These are phyloP conservation scores for Pangasianodon hypophthalmus DNA, from an alignment of 2,113 vertebrate species.

Conservation along the genomic window DNA sequence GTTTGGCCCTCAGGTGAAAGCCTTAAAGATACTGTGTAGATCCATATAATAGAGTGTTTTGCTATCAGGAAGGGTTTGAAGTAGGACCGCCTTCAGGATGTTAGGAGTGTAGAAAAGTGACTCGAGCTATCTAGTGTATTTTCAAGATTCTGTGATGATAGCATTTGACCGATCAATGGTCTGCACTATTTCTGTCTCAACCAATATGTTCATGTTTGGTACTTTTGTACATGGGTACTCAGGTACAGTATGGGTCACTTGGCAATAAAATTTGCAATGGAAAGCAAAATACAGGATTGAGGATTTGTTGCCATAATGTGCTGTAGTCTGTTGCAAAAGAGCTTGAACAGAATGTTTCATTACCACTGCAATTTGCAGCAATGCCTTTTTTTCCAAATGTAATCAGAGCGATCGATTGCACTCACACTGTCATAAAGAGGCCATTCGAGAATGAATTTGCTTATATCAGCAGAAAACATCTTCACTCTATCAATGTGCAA, in stretches of 20 bases:
- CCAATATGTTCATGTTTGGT: not conserved
- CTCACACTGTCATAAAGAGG: not conserved
- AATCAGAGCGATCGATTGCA: not conserved
- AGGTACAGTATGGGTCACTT: not conserved
- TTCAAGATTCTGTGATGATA: not conserved
- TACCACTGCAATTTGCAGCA: not conserved
- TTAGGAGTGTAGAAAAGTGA: not conserved
- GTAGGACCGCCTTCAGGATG: not conserved
- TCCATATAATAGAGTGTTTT: not conserved
- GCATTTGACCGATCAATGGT: not conserved
- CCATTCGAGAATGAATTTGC: not conserved
- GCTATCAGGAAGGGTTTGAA: not conserved
- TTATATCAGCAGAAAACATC: constrained; percentile 8
- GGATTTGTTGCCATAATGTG: not conserved
- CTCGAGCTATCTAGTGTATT: not conserved
- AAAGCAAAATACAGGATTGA: not conserved
- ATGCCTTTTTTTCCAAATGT: not conserved
- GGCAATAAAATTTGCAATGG: not conserved
- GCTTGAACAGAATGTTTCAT: not conserved
- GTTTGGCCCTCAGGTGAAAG: not conserved
- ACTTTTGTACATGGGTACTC: not conserved
- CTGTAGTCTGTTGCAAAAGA: too few species aligned
- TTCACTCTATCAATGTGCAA: not conserved
- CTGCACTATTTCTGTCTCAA: not conserved
- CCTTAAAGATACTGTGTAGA: not conserved